phyloP scores from a whole-genome alignment of 2,113 vertebrate genomes.

The Puntigrus tetrazona region DNA sequence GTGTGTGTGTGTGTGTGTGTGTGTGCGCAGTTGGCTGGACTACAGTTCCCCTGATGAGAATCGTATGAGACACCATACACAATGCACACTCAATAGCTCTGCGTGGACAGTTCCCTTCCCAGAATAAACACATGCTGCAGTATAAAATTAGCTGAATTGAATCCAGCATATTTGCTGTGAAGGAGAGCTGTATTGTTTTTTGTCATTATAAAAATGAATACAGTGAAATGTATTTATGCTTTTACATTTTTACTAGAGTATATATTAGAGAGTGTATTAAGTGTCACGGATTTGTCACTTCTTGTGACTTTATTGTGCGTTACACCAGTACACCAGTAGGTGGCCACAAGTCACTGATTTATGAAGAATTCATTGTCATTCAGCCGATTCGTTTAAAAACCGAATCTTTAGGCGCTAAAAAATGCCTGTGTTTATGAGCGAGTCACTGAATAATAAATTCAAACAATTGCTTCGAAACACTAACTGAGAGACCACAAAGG shows the following conservation, averaged over 20 bases:
- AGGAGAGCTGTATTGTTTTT: background rate
- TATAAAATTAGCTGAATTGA: background rate
- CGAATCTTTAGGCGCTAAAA: too few species aligned
- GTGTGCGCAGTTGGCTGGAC: background rate
- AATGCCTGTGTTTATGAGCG: too few species aligned
- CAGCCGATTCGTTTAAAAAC: background rate
- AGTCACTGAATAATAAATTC: background rate
- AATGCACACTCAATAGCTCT: conserved; percentile 1
- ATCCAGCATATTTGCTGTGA: background rate
- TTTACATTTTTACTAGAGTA: background rate
- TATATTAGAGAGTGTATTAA: too few species aligned
- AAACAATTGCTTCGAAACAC: background rate
- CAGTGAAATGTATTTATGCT: background rate
- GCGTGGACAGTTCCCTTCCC: background rate
- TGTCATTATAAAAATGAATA: background rate
- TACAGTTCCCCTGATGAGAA: background rate
- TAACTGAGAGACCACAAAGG: background rate
- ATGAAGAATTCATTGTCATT: background rate
- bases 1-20: conserved; percentile 34
- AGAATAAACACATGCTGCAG: background rate
- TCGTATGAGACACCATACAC: background rate
- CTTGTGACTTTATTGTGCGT: background rate
- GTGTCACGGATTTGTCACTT: too few species aligned
- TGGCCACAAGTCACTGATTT: too few species aligned
- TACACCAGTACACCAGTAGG: too few species aligned